phyloP scores from a whole-genome alignment of 2,113 vertebrate species.

The Xenopus borealis region DNA sequence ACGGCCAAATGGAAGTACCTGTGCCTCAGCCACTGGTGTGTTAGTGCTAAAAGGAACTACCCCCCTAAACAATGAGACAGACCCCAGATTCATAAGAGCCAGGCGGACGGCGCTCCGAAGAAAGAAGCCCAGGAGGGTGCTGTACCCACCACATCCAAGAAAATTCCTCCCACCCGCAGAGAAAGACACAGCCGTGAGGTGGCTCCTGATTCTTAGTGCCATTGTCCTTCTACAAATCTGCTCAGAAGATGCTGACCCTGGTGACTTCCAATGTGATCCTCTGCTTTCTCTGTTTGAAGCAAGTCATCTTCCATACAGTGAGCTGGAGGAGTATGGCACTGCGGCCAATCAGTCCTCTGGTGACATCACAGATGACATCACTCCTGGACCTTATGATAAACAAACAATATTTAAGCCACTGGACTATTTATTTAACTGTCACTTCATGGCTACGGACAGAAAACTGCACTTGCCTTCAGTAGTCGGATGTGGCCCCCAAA shows the following conservation, averaged over 20 bases:
- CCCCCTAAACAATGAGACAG: background rate
- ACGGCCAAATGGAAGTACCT: too few relatives aligned
- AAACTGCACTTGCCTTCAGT: too few relatives aligned
- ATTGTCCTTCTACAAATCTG: conserved; percentile 42
- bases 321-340: too few relatives aligned
- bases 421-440: background rate
- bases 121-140: conserved; percentile 26
- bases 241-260: conserved; percentile 15
- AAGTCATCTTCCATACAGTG: background rate
- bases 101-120: background rate
- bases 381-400: background rate
- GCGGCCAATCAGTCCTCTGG: background rate
- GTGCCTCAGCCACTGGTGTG: too few relatives aligned
- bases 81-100: background rate
- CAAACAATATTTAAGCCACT: background rate
- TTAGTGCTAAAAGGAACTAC: too few relatives aligned
- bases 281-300: too few relatives aligned
- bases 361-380: background rate
- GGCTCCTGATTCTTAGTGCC: conserved; percentile 25
- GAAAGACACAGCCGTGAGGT: conserved; percentile 23
- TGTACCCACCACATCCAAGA: conserved; percentile 31
- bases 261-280: background rate
- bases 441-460: too few relatives aligned
- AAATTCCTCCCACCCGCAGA: conserved; percentile 13
- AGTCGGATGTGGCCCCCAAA: too few relatives aligned